Evolutionary conservation across 2,888 invertebrate species (phyloP).

Genomic region (Rhagophthalmus giganteus): DNA sequence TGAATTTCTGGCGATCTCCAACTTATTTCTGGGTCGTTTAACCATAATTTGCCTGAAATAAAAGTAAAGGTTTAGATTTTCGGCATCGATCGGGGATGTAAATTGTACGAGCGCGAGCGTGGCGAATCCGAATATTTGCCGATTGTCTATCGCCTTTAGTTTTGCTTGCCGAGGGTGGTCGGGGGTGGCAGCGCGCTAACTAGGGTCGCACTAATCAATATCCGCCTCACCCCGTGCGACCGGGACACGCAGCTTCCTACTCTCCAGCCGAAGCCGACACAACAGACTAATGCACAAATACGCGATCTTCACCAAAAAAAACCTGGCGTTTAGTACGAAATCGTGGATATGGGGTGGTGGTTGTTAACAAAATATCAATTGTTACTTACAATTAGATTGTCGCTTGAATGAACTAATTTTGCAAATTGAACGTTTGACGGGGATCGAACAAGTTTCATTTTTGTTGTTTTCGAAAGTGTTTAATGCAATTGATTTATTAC

Average conservation of each 20-base stretch:
- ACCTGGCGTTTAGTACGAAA: too few species aligned
- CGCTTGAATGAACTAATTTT: too few species aligned
- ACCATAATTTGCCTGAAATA: slow-evolving; percentile 57
- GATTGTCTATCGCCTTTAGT: slow-evolving; percentile 36
- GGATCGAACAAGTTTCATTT: too few species aligned
- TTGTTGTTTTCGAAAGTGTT: too few species aligned
- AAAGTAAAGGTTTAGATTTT: slow-evolving; percentile 18
- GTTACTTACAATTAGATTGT: too few species aligned
- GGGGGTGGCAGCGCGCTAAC: slow-evolving; percentile 51
- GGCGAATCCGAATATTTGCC: slow-evolving; percentile 22
- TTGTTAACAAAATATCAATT: too few species aligned
- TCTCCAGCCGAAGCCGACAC: slow-evolving; percentile 44
- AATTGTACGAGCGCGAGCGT: background rate
- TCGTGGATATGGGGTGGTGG: too few species aligned
- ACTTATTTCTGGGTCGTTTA: slow-evolving; percentile 55
- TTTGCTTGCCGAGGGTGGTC: slow-evolving; percentile 30
- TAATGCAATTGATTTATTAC: too few species aligned
- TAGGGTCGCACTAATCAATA: slow-evolving; percentile 58
- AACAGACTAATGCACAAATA: slow-evolving; percentile 34
- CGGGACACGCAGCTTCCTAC: slow-evolving; percentile 47
- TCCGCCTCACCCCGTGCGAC: slow-evolving; percentile 41
- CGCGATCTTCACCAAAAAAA: slow-evolving; percentile 12
- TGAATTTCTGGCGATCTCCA: slow-evolving; percentile 56
- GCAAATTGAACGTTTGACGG: too few species aligned
- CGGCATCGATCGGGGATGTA: background rate